phyloP scores from a whole-genome alignment of 2,888 invertebrate genomes.

The Ennomos erosarius region DNA sequence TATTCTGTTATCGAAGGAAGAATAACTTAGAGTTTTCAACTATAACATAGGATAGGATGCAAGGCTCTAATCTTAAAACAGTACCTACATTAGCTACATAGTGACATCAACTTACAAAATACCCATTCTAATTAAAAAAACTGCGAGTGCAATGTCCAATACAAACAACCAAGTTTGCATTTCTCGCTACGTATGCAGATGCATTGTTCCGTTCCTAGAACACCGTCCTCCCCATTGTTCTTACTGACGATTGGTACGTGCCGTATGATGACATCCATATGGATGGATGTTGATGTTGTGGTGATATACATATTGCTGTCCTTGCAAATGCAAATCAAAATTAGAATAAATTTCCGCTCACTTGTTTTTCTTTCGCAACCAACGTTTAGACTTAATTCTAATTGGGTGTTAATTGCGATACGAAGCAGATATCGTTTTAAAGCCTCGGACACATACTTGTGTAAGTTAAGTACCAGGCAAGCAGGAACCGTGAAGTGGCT shows the following conservation, averaged over 20 bases:
- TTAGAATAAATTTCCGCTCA: background rate
- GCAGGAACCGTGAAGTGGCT: conserved; percentile 29
- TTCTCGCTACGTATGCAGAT: conserved; percentile 23
- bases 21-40: no score
- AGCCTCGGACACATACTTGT: background rate
- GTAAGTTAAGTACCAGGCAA: conserved; percentile 26
- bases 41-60: no score
- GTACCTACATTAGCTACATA: no score
- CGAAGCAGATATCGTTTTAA: no score
- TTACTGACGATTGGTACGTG: conserved; percentile 11
- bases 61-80: no score
- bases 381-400: no score
- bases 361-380: background rate
- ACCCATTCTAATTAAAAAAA: background rate
- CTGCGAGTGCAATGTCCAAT: conserved; percentile 3
- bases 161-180: conserved; percentile 6
- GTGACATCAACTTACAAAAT: no score
- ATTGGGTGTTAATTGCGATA: no score
- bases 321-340: conserved; percentile 1
- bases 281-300: background rate
- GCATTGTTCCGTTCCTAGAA: conserved; percentile 35
- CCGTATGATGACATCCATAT: conserved; percentile 15
- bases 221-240: conserved; percentile 17
- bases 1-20: no score
- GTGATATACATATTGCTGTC: background rate